A percentile compares a stretch with the other conserved stretches of the same genome.
These are phyloP conservation scores for Drosophila simulans DNA, from an alignment of 1,140 invertebrate species.

Conservation along the genomic window DNA sequence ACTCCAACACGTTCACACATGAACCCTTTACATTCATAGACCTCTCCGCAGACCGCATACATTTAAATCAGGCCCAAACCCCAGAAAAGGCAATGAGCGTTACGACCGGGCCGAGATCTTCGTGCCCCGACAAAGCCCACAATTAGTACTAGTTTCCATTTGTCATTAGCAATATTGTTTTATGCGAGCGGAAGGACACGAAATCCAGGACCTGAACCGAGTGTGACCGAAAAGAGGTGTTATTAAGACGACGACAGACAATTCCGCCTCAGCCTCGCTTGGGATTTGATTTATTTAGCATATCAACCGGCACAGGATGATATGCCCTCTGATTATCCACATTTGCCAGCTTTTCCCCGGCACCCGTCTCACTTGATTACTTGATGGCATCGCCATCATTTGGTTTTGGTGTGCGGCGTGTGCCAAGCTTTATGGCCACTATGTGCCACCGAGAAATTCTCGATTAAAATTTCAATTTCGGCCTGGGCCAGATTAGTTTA, in stretches of 20 bases:
- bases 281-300: slow-evolving; percentile 37
- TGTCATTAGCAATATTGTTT: slow-evolving; percentile 53
- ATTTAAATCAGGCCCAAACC: slow-evolving; percentile 44
- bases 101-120: slow-evolving; percentile 38
- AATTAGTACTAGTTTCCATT: slow-evolving; percentile 52
- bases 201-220: neutral
- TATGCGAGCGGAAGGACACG: slow-evolving; percentile 11
- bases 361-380: slow-evolving; percentile 67
- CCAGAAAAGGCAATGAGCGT: slow-evolving; percentile 38
- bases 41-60: slow-evolving; percentile 22
- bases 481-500: slow-evolving; percentile 58
- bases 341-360: slow-evolving; percentile 57
- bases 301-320: slow-evolving; percentile 27
- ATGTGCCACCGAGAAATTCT: slow-evolving; percentile 46
- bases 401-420: slow-evolving; percentile 25
- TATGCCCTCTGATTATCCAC: slow-evolving; percentile 67
- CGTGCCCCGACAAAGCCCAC: slow-evolving; percentile 40
- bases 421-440: slow-evolving; percentile 54
- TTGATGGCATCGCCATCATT: slow-evolving; percentile 18
- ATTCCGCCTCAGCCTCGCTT: slow-evolving; percentile 12
- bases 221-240: slow-evolving; percentile 31
- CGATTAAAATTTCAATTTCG: slow-evolving; percentile 79
- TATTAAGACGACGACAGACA: slow-evolving; percentile 31
- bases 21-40: slow-evolving; percentile 13
- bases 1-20: slow-evolving; percentile 30